phyloP scores from a whole-genome alignment of 1,140 invertebrate species.

The Lepidotrigona ventralis region DNA sequence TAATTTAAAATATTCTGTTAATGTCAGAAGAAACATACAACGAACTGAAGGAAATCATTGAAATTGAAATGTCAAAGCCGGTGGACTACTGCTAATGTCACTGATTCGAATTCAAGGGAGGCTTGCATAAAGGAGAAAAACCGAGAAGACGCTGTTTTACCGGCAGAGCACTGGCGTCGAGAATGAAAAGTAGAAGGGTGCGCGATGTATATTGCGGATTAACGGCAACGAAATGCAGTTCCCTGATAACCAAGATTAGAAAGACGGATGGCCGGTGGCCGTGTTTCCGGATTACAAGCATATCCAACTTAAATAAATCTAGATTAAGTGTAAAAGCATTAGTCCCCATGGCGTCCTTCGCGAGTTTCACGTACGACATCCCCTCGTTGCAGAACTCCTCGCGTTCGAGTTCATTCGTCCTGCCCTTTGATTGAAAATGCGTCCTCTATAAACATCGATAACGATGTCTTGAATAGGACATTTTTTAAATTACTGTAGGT shows the following conservation, averaged over 20 bases:
- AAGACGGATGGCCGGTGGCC: slow-evolving; percentile 27
- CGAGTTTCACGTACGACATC: background rate
- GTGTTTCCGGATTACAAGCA: slow-evolving; percentile 25
- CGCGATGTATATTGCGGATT: slow-evolving; percentile 20
- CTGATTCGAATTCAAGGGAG: background rate
- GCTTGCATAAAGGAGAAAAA: background rate
- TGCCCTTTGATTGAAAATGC: background rate
- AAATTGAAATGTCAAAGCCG: background rate
- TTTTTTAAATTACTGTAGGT: too few species aligned
- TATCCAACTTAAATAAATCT: slow-evolving; percentile 45
- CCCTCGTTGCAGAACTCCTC: background rate
- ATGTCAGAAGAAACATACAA: too few species aligned
- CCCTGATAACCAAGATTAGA: slow-evolving; percentile 39
- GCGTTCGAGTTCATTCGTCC: background rate
- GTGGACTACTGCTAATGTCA: too few species aligned
- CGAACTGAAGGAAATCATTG: background rate
- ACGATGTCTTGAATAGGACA: background rate
- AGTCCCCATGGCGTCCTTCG: background rate
- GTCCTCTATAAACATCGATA: background rate
- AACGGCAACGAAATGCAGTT: slow-evolving; percentile 27
- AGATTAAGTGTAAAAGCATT: slow-evolving; percentile 23
- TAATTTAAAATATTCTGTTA: too few species aligned
- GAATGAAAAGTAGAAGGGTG: slow-evolving; percentile 14
- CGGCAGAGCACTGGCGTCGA: too few species aligned
- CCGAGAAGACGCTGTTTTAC: background rate